Evolutionary conservation across 2,888 invertebrate genomes (phyloP).

Genomic region (Erebia palarica): DNA sequence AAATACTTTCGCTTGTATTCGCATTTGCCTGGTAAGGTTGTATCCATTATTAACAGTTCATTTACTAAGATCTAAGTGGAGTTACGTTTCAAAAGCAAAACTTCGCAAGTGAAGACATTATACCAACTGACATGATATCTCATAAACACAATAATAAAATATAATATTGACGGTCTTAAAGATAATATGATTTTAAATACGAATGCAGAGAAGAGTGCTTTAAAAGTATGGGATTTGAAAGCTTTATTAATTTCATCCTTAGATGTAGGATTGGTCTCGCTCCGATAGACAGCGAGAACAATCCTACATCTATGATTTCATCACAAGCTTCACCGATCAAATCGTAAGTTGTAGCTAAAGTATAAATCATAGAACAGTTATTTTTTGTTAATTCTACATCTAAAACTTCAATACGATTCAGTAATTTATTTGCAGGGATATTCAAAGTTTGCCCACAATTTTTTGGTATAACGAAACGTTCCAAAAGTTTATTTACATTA

Average conservation of each 20-base stretch:
- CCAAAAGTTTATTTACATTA: slow-evolving; percentile 54
- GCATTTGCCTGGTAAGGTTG: slow-evolving; percentile 54
- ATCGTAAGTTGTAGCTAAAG: slow-evolving; percentile 55
- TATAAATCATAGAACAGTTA: slow-evolving; percentile 53
- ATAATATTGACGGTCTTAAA: slow-evolving; percentile 58
- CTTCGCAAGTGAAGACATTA: slow-evolving; percentile 57
- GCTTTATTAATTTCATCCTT: slow-evolving; percentile 53
- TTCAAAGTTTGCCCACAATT: slow-evolving; percentile 39
- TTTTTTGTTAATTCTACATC: slow-evolving; percentile 38
- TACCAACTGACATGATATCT: slow-evolving; percentile 27
- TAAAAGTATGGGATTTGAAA: slow-evolving; percentile 63
- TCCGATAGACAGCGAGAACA: no score
- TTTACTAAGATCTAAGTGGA: slow-evolving; percentile 57
- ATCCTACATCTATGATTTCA: no score
- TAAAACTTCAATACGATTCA: slow-evolving; percentile 46
- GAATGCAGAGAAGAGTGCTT: slow-evolving; percentile 59
- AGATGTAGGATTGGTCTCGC: no score
- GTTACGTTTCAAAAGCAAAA: slow-evolving; percentile 51
- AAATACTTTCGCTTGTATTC: slow-evolving; percentile 65
- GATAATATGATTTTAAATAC: slow-evolving; percentile 56
- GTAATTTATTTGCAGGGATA: slow-evolving; percentile 29
- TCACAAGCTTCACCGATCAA: slow-evolving; percentile 53
- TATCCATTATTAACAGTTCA: slow-evolving; percentile 66
- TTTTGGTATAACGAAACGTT: slow-evolving; percentile 46
- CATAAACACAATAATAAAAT: slow-evolving; percentile 43